These are phyloP conservation scores for Dyspetes luteomarginatus DNA, from an alignment of 2,888 invertebrate genomes.

Conservation along the genomic window DNA sequence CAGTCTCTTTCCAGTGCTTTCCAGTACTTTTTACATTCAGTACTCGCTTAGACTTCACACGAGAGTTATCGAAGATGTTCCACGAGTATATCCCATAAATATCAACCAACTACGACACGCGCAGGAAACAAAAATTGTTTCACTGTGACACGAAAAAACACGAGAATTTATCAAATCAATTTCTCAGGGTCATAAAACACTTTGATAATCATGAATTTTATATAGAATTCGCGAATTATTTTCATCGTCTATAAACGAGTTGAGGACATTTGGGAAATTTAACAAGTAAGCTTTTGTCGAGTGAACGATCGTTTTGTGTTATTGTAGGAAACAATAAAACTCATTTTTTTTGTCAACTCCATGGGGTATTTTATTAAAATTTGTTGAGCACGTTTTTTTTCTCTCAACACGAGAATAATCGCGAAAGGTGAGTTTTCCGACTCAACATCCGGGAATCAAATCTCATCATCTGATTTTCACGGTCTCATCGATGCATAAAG, in stretches of 20 bases:
- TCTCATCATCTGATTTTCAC: neutral
- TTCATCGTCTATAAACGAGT: neutral
- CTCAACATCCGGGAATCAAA: too few relatives aligned
- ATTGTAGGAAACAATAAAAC: neutral
- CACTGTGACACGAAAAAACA: neutral
- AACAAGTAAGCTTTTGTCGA: neutral
- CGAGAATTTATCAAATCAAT: neutral
- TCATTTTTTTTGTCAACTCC: neutral
- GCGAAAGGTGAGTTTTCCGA: too few relatives aligned
- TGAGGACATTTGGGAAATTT: conserved; percentile 3
- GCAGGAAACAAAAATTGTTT: neutral
- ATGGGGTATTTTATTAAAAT: too few relatives aligned
- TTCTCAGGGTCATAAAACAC: neutral
- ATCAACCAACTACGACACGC: conserved; percentile 9
- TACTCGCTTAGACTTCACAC: neutral
- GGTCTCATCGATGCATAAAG: neutral
- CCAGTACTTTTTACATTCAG: conserved; percentile 26
- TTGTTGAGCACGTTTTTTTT: neutral
- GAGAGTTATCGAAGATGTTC: conserved; percentile 28
- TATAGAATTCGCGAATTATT: conserved; percentile 13
- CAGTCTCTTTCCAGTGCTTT: conserved; percentile 12
- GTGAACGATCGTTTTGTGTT: neutral
- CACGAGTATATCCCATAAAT: conserved; percentile 45
- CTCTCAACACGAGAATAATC: too few relatives aligned
- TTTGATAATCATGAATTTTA: neutral